Evolutionary conservation across 1,140 invertebrate species (phyloP).

Genomic region (Leguminivora glycinivorella): DNA sequence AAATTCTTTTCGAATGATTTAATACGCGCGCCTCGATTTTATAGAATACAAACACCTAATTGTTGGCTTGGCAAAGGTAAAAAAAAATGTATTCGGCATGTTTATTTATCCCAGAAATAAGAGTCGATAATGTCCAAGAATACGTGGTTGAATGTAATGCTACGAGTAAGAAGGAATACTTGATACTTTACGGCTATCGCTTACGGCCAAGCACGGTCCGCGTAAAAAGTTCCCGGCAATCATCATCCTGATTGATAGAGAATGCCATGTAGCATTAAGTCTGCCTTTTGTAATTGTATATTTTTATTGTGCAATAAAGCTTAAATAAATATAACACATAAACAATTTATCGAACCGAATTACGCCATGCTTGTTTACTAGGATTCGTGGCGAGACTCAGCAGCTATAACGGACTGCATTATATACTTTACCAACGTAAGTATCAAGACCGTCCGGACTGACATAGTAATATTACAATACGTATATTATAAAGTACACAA

Average conservation of each 20-base stretch:
- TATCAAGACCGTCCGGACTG: constrained; percentile 44
- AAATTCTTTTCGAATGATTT: constrained; percentile 39
- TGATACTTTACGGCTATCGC: constrained; percentile 52
- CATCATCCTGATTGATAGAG: too few species aligned
- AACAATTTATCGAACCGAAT: too few species aligned
- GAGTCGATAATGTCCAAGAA: constrained; percentile 41
- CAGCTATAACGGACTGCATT: background rate
- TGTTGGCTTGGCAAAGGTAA: constrained; percentile 50
- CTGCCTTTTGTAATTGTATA: too few species aligned
- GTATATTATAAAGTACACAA: constrained; percentile 40
- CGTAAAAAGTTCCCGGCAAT: too few species aligned
- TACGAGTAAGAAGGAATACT: constrained; percentile 29
- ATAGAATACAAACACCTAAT: constrained; percentile 42
- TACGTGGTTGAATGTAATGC: constrained; percentile 28
- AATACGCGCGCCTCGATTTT: constrained; percentile 41
- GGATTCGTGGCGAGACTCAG: background rate
- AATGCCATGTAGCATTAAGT: too few species aligned
- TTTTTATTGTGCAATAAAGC: too few species aligned
- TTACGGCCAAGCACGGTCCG: too few species aligned
- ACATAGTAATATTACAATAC: constrained; percentile 10
- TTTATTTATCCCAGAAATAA: constrained; percentile 57
- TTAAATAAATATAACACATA: too few species aligned
- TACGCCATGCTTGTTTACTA: background rate
- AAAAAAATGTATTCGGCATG: constrained; percentile 54
- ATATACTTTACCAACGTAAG: constrained; percentile 31